A percentile compares a stretch with the other conserved stretches of the same genome.
phyloP scores from a whole-genome alignment of 2,888 invertebrate genomes.

The Eurois occulta region DNA sequence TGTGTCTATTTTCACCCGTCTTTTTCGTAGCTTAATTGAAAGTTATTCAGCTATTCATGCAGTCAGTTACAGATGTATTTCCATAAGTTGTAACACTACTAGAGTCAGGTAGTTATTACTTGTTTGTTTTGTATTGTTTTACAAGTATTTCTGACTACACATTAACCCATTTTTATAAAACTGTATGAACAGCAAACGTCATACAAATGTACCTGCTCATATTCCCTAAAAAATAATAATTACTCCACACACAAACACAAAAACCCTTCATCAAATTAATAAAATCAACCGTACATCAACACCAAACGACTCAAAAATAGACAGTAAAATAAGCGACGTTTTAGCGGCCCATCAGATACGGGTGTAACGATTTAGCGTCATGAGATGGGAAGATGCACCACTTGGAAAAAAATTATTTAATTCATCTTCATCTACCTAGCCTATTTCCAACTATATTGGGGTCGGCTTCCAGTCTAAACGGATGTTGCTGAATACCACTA shows the following conservation, averaged over 20 bases:
- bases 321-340: slow-evolving; percentile 59
- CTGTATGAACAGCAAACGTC: neutral
- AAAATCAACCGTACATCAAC: slow-evolving; percentile 19
- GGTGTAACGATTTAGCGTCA: slow-evolving; percentile 88
- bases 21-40: neutral
- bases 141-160: neutral
- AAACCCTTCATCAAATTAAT: slow-evolving; percentile 32
- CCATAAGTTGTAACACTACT: neutral
- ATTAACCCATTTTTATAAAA: neutral
- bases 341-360: slow-evolving; percentile 84
- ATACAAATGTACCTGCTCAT: neutral
- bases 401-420: neutral
- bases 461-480: neutral
- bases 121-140: neutral
- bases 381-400: slow-evolving; percentile 82
- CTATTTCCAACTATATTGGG: neutral
- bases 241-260: neutral
- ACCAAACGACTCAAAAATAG: neutral
- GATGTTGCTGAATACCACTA: neutral
- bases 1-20: neutral
- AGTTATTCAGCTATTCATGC: neutral
- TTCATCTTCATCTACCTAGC: neutral
- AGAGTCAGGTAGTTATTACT: neutral
- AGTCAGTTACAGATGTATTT: neutral
- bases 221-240: neutral